Evolutionary conservation across 2,797 vertebrate species (phyloP).

Genomic region (Gypaetus barbatus): DNA sequence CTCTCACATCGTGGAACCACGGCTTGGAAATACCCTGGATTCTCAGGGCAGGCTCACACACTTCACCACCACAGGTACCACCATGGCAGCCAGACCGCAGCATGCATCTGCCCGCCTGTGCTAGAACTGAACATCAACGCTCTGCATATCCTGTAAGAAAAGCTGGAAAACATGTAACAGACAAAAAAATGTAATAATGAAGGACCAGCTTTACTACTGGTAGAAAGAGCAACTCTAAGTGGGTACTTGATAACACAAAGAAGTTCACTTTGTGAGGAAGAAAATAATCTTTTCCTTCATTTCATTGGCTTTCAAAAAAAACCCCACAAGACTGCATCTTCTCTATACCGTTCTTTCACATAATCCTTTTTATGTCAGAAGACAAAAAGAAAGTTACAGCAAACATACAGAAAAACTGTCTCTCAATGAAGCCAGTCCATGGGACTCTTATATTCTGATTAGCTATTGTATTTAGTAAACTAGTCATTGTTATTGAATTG

Average conservation of each 20-base stretch:
- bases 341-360: background rate
- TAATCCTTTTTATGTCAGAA: background rate
- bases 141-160: background rate
- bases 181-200: background rate
- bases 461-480: background rate
- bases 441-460: background rate
- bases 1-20: rapidly evolving
- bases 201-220: background rate
- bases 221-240: background rate
- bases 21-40: background rate
- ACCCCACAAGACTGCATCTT: background rate
- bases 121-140: background rate
- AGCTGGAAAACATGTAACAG: background rate
- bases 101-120: background rate
- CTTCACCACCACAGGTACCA: background rate
- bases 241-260: background rate
- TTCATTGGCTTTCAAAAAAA: background rate
- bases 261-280: background rate
- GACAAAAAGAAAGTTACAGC: background rate
- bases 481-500: background rate
- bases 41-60: background rate
- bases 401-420: background rate
- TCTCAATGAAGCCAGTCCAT: background rate
- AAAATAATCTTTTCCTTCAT: background rate
- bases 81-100: background rate